A percentile compares a stretch with the other conserved stretches of the same genome.
Conservation (phyloP, 2,888 invertebrate species). For the Hypomecis punctinalis region DNA sequence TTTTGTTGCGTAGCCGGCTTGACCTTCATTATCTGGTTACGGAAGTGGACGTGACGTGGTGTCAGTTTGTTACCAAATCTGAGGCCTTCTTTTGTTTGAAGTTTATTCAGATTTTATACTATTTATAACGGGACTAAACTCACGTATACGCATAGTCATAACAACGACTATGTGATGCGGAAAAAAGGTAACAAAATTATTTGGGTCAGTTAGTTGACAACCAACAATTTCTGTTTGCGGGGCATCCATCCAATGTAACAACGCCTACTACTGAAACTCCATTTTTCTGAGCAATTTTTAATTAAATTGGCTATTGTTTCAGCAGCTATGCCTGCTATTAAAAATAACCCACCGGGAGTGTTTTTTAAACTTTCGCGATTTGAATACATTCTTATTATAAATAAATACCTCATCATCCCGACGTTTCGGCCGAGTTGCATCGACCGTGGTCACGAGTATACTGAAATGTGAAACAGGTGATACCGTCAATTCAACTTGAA, state of each 20-base stretch:
- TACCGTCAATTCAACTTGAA: too few relatives aligned
- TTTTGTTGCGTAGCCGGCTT: not conserved
- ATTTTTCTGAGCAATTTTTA: not conserved
- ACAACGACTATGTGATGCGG: not conserved
- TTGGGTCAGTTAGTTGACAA: not conserved
- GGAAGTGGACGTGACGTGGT: not conserved
- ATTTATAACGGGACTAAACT: not conserved
- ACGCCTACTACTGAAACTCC: not conserved
- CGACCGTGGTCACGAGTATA: too few relatives aligned
- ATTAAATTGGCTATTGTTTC: not conserved
- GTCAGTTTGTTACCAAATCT: not conserved
- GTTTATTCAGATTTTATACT: not conserved
- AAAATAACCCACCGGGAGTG: conserved; percentile 2
- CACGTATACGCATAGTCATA: not conserved
- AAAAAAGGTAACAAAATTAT: not conserved
- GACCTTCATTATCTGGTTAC: not conserved
- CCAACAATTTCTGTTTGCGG: not conserved
- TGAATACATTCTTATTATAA: too few relatives aligned
- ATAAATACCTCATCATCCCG: too few relatives aligned
- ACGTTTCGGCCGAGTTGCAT: too few relatives aligned
- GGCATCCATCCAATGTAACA: not conserved
- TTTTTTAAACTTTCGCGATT: too few relatives aligned
- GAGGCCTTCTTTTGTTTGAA: not conserved
- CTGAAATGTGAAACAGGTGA: too few relatives aligned
- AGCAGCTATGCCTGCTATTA: conserved; percentile 1